A percentile compares a stretch with the other conserved stretches of the same genome.
These are phyloP conservation scores for Scrobipalpa atriplicella DNA, from an alignment of 2,888 invertebrate species.

Conservation along the genomic window DNA sequence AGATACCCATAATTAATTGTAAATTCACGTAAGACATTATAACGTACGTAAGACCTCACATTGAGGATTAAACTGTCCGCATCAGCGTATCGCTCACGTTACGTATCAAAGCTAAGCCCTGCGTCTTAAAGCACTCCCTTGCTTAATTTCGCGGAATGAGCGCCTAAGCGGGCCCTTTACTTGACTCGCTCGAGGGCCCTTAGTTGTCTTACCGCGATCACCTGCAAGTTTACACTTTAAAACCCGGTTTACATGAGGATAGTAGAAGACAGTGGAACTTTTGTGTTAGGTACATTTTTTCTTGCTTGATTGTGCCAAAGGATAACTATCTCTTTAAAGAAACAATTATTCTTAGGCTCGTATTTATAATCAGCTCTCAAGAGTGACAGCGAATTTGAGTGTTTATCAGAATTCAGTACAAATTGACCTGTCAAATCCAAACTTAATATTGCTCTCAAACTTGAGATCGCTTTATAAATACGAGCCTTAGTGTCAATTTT, in stretches of 20 bases:
- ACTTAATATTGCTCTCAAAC: too few relatives aligned
- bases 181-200: constrained; percentile 56
- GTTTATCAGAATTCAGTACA: too few relatives aligned
- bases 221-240: constrained; percentile 44
- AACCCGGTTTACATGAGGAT: constrained; percentile 28
- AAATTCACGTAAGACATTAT: background rate
- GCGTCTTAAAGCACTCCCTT: constrained; percentile 67
- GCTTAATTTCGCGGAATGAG: constrained; percentile 78
- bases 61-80: constrained; percentile 15
- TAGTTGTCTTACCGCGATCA: constrained; percentile 36
- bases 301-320: too few relatives aligned
- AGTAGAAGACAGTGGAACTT: constrained; percentile 6
- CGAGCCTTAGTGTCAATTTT: too few relatives aligned
- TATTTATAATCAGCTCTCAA: too few relatives aligned
- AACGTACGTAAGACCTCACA: background rate
- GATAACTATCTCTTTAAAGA: too few relatives aligned
- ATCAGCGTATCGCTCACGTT: constrained; percentile 23
- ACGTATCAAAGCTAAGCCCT: constrained; percentile 50
- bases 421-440: too few relatives aligned
- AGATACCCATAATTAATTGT: background rate
- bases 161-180: constrained; percentile 68
- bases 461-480: too few relatives aligned
- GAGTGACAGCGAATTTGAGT: too few relatives aligned
- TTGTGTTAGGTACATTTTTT: background rate
- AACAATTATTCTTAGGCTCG: too few relatives aligned